Base-by-base conservation (phyloP, 2,113 vertebrate genomes). In the Coryphaenoides rupestris region DNA sequence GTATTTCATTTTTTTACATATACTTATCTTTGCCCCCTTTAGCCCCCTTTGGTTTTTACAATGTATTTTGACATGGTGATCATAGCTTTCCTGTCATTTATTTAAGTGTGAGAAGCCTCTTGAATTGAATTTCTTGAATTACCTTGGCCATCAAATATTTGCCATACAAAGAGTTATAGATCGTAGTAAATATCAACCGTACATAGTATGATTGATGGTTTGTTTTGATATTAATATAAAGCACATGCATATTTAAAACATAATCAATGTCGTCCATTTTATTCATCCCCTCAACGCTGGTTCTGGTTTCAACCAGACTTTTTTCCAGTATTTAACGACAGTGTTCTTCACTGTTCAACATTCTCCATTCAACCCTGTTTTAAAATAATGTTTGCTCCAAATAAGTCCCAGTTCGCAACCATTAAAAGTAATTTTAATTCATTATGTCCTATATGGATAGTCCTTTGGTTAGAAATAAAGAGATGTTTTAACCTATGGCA, bases 381-480 rank as follows among this genome's bases (percentile, higher is more conserved):
- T 54, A 69, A 66, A 66, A 46, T 58, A 66, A 59, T 33, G 13
- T 63, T 61, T 81, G 17, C 21, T 68, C 52, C 66, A 33, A 65
- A 68, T 79, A 2, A 72, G 75, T 82, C 49, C 70, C 70, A 78
- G 69, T 81, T 60, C 55, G 21, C 55, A 70, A 58, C 70, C 58
- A 59, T 46, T 68, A 70, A 5, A 3, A 69, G 79, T 56, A 55
- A 63, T 16, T 62, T 16, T 49, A 22, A 23, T 45, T 28, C 24
- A 24, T 22, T 63, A 47, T 63, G 60, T 70, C 68, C 63, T 64
- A 54, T 21, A 68, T n/a, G 21, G 53, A 69, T 10, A 63, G 58
- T 77, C n/a, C 70, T 72, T 26, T 83, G 63, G 60, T 46, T 68
- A 65, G 52, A 81, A 73, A 74, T 33, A 21, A 72, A 76, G 65